Conservation (phyloP, 1,140 invertebrate genomes). For the Drosophila azteca region DNA sequence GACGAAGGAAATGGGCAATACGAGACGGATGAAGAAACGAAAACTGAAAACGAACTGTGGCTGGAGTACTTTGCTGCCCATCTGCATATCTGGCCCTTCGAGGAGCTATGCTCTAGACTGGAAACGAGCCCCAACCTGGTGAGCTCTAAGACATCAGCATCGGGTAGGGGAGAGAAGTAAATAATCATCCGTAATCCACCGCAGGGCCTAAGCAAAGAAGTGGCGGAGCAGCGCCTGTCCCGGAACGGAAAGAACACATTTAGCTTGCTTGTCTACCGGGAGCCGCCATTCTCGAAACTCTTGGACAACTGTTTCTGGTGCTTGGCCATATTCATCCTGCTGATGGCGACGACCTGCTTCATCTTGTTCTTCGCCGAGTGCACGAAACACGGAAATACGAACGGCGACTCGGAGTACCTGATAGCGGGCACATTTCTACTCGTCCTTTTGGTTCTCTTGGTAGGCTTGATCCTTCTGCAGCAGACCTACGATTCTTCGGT, state of each 20-base stretch:
- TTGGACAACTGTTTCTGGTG: conserved; percentile 19
- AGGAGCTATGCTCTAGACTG: conserved; percentile 13
- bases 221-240: conserved; percentile 13
- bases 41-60: conserved; percentile 37
- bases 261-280: neutral
- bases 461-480: conserved; percentile 16
- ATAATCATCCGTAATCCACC: neutral
- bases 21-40: no score
- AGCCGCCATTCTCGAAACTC: neutral
- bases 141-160: neutral
- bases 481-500: conserved; percentile 22
- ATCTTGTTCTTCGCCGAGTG: neutral
- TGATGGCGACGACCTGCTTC: conserved; percentile 18
- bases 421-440: conserved; percentile 10
- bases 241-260: conserved; percentile 43
- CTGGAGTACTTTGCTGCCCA: conserved; percentile 19
- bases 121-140: conserved; percentile 23
- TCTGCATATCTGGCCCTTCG: conserved; percentile 35
- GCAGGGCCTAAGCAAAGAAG: conserved; percentile 32
- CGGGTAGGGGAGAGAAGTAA: neutral
- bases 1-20: neutral
- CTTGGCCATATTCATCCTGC: conserved; percentile 15
- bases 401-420: neutral
- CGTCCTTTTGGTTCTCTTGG: conserved; percentile 19
- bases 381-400: fast-evolving